Conservation (phyloP, 2,113 vertebrate genomes). For the Enhydra lutris region DNA sequence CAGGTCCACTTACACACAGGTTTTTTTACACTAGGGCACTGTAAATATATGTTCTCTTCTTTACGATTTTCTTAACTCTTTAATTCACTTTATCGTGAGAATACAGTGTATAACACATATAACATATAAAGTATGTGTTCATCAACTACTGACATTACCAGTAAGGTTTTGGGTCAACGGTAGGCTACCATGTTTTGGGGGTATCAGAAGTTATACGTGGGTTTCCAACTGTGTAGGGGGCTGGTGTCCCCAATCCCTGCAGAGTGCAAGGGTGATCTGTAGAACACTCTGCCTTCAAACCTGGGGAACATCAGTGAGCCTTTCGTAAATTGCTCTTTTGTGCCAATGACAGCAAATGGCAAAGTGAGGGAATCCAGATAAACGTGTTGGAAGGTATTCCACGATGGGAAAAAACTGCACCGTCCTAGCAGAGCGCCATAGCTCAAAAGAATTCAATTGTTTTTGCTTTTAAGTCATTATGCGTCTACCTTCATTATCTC, state of each 20-base stretch:
- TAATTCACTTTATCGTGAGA: background rate
- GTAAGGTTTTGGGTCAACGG: background rate
- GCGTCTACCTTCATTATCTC: background rate
- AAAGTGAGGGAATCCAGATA: background rate
- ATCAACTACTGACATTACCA: background rate
- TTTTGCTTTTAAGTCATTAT: background rate
- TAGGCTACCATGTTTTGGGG: background rate
- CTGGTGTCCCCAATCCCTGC: background rate
- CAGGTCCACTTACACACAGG: background rate
- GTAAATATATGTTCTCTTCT: background rate
- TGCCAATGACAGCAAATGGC: background rate
- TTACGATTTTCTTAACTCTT: background rate
- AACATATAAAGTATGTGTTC: background rate
- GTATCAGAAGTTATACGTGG: background rate
- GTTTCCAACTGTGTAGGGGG: background rate
- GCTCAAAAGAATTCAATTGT: background rate
- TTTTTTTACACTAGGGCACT: background rate
- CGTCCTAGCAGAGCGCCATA: background rate
- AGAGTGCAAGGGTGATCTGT: background rate
- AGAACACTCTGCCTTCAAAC: background rate
- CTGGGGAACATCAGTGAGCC: background rate
- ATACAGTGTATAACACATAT: background rate
- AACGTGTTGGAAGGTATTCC: background rate
- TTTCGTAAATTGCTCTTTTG: background rate
- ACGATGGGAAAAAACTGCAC: background rate